A percentile compares a stretch with the other conserved stretches of the same genome.
Evolutionary conservation across 2,888 invertebrate species (phyloP).

Genomic region (Adelognathus sp.): DNA sequence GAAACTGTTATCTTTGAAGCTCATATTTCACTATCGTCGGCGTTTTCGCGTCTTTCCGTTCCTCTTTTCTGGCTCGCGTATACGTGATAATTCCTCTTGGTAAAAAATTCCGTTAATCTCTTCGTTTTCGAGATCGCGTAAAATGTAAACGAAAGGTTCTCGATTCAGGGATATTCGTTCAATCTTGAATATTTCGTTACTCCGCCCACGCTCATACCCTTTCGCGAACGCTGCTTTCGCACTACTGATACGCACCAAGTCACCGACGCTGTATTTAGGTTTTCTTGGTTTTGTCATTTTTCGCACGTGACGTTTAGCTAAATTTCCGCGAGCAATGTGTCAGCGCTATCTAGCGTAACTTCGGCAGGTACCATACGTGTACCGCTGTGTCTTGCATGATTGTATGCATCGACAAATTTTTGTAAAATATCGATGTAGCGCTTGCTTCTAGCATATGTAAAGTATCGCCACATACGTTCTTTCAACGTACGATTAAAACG

Average conservation of each 20-base stretch:
- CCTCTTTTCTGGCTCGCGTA: too few species aligned
- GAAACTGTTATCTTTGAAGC: too few species aligned
- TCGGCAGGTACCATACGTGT: constrained; percentile 41
- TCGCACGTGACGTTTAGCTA: neutral
- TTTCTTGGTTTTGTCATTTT: neutral
- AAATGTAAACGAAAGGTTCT: neutral
- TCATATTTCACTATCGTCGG: too few species aligned
- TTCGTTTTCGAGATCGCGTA: neutral
- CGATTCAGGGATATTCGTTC: neutral
- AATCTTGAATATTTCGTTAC: neutral
- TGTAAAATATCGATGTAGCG: constrained; percentile 63
- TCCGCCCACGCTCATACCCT: constrained; percentile 6
- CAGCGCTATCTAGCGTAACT: constrained; percentile 25
- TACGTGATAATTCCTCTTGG: too few species aligned
- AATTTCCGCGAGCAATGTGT: constrained; percentile 6
- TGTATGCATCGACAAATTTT: constrained; percentile 64
- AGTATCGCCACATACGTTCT: constrained; percentile 4
- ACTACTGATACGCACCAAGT: too few species aligned
- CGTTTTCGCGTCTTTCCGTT: too few species aligned
- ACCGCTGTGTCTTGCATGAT: constrained; percentile 60
- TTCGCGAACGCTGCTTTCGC: neutral
- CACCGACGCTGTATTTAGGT: neutral
- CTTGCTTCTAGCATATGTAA: constrained; percentile 38
- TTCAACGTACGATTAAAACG: too few species aligned
- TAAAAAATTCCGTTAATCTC: neutral